These are phyloP conservation scores for Limosa lapponica DNA, from an alignment of 2,797 vertebrate species.

Conservation along the genomic window DNA sequence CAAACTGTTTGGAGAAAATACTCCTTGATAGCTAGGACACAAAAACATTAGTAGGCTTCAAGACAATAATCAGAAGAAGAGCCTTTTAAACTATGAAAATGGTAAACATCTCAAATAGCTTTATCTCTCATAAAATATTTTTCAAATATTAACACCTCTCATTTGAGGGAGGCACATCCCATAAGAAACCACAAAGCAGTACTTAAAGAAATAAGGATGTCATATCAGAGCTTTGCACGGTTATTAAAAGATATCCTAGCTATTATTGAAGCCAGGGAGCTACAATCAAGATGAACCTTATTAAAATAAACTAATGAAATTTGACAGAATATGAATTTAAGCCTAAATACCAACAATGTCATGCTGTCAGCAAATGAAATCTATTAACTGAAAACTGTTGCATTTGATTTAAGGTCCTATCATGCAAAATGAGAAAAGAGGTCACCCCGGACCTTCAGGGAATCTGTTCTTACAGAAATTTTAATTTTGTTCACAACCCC, in stretches of 20 bases:
- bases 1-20: not conserved
- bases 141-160: constrained; percentile 5
- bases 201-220: not conserved
- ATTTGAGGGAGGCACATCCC: not conserved
- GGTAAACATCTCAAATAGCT: not conserved
- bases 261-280: not conserved
- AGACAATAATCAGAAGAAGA: not conserved
- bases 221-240: not conserved
- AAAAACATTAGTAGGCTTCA: not conserved
- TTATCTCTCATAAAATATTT: not conserved
- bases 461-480: constrained; percentile 43
- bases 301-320: constrained; percentile 44
- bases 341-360: constrained; percentile 48
- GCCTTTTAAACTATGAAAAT: not conserved
- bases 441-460: constrained; percentile 19
- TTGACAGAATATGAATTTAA: constrained; percentile 46
- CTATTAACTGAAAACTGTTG: constrained; percentile 27
- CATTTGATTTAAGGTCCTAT: not conserved
- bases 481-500: constrained; percentile 36
- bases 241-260: constrained; percentile 3
- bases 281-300: constrained; percentile 5
- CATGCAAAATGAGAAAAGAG: constrained; percentile 6
- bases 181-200: not conserved
- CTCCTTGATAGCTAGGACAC: not conserved
- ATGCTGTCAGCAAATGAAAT: constrained; percentile 33